phyloP scores from a whole-genome alignment of 2,888 invertebrate genomes.

The Gerris lacustris region DNA sequence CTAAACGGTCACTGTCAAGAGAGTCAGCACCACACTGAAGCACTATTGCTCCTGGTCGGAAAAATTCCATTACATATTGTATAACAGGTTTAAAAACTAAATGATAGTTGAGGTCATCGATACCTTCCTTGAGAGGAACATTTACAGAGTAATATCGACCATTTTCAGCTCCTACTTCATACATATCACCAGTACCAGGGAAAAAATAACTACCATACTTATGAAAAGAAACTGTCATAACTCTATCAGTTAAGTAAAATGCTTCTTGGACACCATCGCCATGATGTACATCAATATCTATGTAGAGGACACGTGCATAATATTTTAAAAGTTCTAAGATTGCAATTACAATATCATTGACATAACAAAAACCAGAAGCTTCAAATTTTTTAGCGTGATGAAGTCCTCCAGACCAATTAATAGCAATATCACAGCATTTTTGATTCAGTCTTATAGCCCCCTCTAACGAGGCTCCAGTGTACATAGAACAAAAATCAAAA shows the following conservation, averaged over 20 bases:
- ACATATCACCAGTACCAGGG: slow-evolving; percentile 98
- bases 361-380: slow-evolving; percentile 98
- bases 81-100: slow-evolving; percentile 90
- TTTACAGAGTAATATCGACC: slow-evolving; percentile 96
- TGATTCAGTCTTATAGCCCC: slow-evolving; percentile 94
- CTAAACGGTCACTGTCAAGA: slow-evolving; percentile 83
- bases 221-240: slow-evolving; percentile 99
- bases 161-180: slow-evolving; percentile 90
- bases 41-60: slow-evolving; percentile 91
- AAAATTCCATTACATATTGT: slow-evolving; percentile 87
- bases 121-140: slow-evolving; percentile 94
- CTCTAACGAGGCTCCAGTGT: slow-evolving; percentile 94
- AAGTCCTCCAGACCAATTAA: slow-evolving; percentile 98
- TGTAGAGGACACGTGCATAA: slow-evolving; percentile 87
- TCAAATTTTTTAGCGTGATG: slow-evolving; percentile 99
- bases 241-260: slow-evolving; percentile 90
- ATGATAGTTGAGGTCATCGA: slow-evolving; percentile 84
- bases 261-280: slow-evolving; percentile 96
- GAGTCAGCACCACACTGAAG: slow-evolving; percentile 98
- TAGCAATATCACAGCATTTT: slow-evolving; percentile 88
- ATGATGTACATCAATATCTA: slow-evolving; percentile 98
- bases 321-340: slow-evolving; percentile 89
- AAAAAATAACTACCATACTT: slow-evolving; percentile 97
- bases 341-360: slow-evolving; percentile 96
- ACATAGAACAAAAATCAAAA: slow-evolving; percentile 96